These are phyloP conservation scores for Lasius fuliginosus DNA, from an alignment of 2,888 invertebrate species.

Conservation along the genomic window DNA sequence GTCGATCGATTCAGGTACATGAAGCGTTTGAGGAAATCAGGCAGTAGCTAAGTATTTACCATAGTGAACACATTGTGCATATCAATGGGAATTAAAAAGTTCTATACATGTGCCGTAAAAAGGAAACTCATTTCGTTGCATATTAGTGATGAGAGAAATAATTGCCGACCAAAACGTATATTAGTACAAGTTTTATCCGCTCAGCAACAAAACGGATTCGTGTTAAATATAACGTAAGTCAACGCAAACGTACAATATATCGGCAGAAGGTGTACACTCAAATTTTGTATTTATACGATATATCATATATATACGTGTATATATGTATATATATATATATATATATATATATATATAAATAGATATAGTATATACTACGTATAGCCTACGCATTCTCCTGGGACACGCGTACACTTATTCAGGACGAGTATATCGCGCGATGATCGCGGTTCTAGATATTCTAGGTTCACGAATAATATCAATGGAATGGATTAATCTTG, in stretches of 20 bases:
- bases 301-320: slow-evolving; percentile 58
- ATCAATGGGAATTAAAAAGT: slow-evolving; percentile 86
- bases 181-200: slow-evolving; percentile 81
- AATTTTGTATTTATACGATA: slow-evolving; percentile 74
- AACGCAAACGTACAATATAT: slow-evolving; percentile 84
- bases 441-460: background rate
- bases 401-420: slow-evolving; percentile 65
- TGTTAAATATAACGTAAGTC: slow-evolving; percentile 83
- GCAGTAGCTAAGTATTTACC: slow-evolving; percentile 86
- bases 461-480: too few species aligned
- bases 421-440: slow-evolving; percentile 30
- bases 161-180: slow-evolving; percentile 81
- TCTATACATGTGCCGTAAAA: slow-evolving; percentile 89
- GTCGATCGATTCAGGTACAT: slow-evolving; percentile 86
- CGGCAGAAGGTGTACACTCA: slow-evolving; percentile 85
- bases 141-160: slow-evolving; percentile 85
- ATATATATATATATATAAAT: slow-evolving; percentile 57
- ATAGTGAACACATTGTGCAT: slow-evolving; percentile 87
- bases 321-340: slow-evolving; percentile 51
- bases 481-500: background rate
- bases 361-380: slow-evolving; percentile 71
- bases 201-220: slow-evolving; percentile 82
- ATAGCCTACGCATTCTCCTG: slow-evolving; percentile 69
- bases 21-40: slow-evolving; percentile 86
- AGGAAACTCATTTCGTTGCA: slow-evolving; percentile 88